Evolutionary conservation across 2,888 invertebrate species (phyloP).

Genomic region (Deladenus siricidicola): DNA sequence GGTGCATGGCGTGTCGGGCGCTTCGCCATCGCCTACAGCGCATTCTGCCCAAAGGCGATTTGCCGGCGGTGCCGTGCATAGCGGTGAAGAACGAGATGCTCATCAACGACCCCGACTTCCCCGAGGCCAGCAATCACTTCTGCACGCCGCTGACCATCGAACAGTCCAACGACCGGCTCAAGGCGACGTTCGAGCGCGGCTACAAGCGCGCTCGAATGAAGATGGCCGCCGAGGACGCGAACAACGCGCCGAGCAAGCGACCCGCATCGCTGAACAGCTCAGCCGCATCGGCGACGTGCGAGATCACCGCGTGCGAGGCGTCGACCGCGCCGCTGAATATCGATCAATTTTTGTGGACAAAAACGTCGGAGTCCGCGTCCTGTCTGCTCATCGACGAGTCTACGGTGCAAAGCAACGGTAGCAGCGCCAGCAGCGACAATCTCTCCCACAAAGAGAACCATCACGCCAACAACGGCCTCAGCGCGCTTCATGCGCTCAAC

Average conservation of each 20-base stretch:
- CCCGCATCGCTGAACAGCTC: conserved; percentile 6
- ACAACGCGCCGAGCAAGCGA: neutral
- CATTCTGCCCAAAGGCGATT: conserved; percentile 31
- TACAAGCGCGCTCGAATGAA: conserved; percentile 34
- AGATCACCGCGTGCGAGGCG: conserved; percentile 10
- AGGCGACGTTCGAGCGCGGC: conserved; percentile 31
- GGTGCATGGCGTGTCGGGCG: conserved; percentile 38
- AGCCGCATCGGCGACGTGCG: conserved; percentile 11
- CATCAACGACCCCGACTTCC: conserved; percentile 38
- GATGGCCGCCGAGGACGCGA: conserved; percentile 30
- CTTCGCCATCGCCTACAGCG: conserved; percentile 37
- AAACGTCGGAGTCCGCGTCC: conserved; percentile 2
- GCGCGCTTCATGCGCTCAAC: no score
- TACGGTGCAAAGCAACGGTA: conserved; percentile 3
- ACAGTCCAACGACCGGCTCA: conserved; percentile 36
- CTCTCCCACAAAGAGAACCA: neutral
- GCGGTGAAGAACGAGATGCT: conserved; percentile 37
- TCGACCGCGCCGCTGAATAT: conserved; percentile 17
- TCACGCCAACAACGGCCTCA: conserved; percentile 8
- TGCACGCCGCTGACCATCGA: conserved; percentile 35
- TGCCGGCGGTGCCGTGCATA: conserved; percentile 35
- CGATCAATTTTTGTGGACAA: conserved; percentile 22
- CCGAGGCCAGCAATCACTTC: conserved; percentile 34
- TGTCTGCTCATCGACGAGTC: neutral
- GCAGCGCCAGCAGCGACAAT: conserved; percentile 14